phyloP scores from a whole-genome alignment of 2,797 vertebrate genomes.

The Anguilla pacifica region DNA sequence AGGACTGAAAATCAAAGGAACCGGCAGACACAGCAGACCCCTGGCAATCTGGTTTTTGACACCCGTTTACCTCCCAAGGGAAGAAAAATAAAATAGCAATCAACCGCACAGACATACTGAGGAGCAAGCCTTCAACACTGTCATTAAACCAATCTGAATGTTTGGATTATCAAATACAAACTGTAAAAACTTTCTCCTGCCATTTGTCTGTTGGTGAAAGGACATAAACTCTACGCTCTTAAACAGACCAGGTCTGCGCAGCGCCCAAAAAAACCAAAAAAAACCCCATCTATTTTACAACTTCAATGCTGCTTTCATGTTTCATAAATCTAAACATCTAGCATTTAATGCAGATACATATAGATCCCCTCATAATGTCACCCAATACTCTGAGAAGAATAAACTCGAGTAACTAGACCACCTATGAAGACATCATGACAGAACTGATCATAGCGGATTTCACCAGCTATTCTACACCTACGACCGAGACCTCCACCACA shows the following conservation, averaged over 20 bases:
- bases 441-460: neutral
- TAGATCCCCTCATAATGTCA: too few species aligned
- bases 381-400: neutral
- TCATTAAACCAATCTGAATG: neutral
- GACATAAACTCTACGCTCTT: neutral
- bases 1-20: neutral
- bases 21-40: too few species aligned
- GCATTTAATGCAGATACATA: too few species aligned
- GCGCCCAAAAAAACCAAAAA: neutral
- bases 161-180: neutral
- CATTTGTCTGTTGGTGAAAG: neutral
- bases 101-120: neutral
- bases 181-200: neutral
- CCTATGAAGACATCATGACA: neutral
- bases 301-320: neutral
- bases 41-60: too few species aligned
- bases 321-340: neutral
- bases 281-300: constrained; percentile 16
- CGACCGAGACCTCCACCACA: neutral
- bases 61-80: neutral
- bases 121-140: neutral
- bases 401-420: neutral
- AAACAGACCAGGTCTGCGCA: neutral
- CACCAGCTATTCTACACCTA: constrained; percentile 2
- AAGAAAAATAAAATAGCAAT: neutral